A percentile compares a stretch with the other conserved stretches of the same genome.
Evolutionary conservation across 1,140 invertebrate genomes (phyloP).

Genomic region (Andrena cerasifolii): DNA sequence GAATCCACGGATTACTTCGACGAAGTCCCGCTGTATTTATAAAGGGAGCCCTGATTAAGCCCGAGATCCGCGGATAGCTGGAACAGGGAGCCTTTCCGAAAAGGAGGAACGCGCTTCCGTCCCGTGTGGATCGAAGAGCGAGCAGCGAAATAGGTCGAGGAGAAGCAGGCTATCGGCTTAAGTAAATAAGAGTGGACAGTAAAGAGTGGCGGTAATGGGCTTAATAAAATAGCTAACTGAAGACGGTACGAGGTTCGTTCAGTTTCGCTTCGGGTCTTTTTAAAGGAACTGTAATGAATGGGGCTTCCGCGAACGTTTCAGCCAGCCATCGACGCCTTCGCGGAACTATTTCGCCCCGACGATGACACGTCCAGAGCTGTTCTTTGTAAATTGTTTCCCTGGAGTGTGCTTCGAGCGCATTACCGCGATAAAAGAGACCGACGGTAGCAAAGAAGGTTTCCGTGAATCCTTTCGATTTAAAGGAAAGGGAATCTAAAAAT

Average conservation of each 20-base stretch:
- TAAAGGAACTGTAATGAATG: not conserved
- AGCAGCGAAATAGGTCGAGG: not conserved
- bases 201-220: constrained; percentile 24
- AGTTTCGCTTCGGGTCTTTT: not conserved
- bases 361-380: not conserved
- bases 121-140: constrained; percentile 7
- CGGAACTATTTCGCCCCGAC: not conserved
- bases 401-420: too few relatives aligned
- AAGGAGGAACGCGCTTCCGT: constrained; percentile 9
- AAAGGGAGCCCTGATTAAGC: constrained; percentile 29
- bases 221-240: constrained; percentile 35
- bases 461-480: too few relatives aligned
- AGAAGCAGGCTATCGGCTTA: constrained; percentile 5
- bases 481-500: not conserved
- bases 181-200: constrained; percentile 39
- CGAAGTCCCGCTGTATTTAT: constrained; percentile 31
- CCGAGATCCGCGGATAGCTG: constrained; percentile 14
- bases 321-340: not conserved
- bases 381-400: too few relatives aligned
- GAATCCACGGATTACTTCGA: constrained; percentile 30
- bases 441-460: too few relatives aligned
- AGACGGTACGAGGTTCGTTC: not conserved
- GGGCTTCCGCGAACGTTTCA: not conserved
- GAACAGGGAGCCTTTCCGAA: not conserved
- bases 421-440: too few relatives aligned